A percentile compares a stretch with the other conserved stretches of the same genome.
Conservation (phyloP, 2,888 invertebrate genomes). For the Nasonovia ribisnigri region DNA sequence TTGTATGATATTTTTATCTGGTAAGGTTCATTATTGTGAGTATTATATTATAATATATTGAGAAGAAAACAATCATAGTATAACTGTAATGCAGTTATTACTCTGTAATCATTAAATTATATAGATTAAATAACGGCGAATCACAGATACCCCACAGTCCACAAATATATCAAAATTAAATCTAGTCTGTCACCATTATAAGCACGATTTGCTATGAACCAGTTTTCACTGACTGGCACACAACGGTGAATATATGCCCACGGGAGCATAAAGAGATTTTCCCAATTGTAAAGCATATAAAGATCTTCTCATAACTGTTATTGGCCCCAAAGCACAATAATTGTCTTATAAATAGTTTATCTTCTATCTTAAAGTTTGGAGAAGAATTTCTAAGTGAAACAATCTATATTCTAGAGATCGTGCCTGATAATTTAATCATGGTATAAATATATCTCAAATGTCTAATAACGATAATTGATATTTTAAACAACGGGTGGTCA, state of each 20-base stretch:
- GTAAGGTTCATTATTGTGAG: neutral
- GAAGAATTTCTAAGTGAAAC: neutral
- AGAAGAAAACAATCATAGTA: neutral
- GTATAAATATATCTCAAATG: neutral
- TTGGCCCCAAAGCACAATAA: neutral
- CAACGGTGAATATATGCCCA: neutral
- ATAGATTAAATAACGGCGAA: neutral
- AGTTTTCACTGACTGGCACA: neutral
- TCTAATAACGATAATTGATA: neutral
- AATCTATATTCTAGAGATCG: neutral
- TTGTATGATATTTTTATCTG: neutral
- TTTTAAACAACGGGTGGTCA: neutral
- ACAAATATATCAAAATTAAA: neutral
- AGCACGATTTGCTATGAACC: neutral
- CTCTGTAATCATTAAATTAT: neutral
- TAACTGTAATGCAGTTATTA: neutral
- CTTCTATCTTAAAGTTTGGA: neutral
- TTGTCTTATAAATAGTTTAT: neutral
- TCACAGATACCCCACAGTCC: neutral
- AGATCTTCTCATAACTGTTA: neutral
- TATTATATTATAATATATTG: neutral
- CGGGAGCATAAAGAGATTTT: neutral
- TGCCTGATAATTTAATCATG: neutral
- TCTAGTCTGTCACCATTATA: neutral
- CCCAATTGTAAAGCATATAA: too few species aligned